phyloP scores from a whole-genome alignment of 1,140 invertebrate genomes.

The Pinna nobilis region DNA sequence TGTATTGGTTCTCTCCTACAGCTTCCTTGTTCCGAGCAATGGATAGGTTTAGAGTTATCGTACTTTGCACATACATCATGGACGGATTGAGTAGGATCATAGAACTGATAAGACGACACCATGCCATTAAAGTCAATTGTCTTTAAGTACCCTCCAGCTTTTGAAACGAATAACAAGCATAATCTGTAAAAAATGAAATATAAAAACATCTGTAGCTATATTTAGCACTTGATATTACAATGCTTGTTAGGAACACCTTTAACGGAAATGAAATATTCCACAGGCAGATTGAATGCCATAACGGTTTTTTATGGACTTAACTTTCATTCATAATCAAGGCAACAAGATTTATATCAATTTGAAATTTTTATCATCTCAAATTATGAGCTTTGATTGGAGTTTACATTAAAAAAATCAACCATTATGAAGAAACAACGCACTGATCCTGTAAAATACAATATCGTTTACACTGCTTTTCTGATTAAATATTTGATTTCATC shows the following conservation, averaged over 20 bases:
- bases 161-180: slow-evolving; percentile 1
- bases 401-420: too few species aligned
- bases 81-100: background rate
- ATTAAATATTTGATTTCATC: too few species aligned
- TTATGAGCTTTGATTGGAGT: too few species aligned
- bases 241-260: background rate
- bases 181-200: slow-evolving; percentile 1
- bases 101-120: background rate
- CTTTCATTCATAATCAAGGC: too few species aligned
- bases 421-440: too few species aligned
- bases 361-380: too few species aligned
- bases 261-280: background rate
- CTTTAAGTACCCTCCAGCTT: slow-evolving; percentile 1
- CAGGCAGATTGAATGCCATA: background rate
- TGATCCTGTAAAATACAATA: too few species aligned
- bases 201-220: background rate
- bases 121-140: background rate
- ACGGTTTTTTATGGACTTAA: background rate
- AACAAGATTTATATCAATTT: too few species aligned
- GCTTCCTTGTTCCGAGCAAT: slow-evolving; percentile 9
- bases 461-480: too few species aligned
- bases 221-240: background rate
- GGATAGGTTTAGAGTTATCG: background rate
- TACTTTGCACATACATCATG: slow-evolving; percentile 7
- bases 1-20: slow-evolving; percentile 3